These are phyloP conservation scores for Loxodonta africana DNA, from an alignment of 2,113 vertebrate species.

Conservation along the genomic window DNA sequence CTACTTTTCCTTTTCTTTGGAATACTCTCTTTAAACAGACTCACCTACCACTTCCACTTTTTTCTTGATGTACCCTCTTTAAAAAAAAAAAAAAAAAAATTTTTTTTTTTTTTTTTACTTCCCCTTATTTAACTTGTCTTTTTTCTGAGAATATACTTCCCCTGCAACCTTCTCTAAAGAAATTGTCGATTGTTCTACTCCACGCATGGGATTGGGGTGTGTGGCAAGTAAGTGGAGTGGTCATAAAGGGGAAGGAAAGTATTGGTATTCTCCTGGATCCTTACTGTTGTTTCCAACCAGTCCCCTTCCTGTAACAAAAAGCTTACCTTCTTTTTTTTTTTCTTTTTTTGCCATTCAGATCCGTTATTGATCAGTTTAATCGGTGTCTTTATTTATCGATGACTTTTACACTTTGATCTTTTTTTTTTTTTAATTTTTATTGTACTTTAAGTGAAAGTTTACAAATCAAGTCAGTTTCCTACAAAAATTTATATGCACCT, in stretches of 20 bases:
- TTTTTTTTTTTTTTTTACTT: not conserved
- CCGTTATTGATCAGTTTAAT: not conserved
- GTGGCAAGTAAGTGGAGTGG: not conserved
- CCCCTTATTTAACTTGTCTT: not conserved
- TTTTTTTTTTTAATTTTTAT: slow-evolving; percentile 47
- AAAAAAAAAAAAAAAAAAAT: too few relatives aligned
- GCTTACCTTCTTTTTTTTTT: slow-evolving; percentile 23
- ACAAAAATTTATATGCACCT: too few relatives aligned
- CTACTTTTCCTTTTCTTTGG: slow-evolving; percentile 4
- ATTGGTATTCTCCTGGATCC: not conserved
- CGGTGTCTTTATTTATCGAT: not conserved
- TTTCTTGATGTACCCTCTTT: not conserved
- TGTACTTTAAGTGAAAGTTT: not conserved
- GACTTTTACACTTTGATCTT: not conserved
- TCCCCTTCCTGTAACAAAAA: slow-evolving; percentile 32
- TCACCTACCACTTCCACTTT: not conserved
- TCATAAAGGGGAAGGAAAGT: not conserved
- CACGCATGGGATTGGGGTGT: not conserved
- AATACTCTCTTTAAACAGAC: slow-evolving; percentile 27
- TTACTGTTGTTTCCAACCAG: not conserved
- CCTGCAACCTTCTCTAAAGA: slow-evolving; percentile 12
- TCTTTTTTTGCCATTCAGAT: not conserved
- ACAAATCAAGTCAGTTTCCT: too few relatives aligned
- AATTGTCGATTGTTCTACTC: not conserved
- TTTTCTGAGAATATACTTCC: slow-evolving; percentile 11